Conservation (phyloP, 2,113 vertebrate genomes). For the Puma concolor region DNA sequence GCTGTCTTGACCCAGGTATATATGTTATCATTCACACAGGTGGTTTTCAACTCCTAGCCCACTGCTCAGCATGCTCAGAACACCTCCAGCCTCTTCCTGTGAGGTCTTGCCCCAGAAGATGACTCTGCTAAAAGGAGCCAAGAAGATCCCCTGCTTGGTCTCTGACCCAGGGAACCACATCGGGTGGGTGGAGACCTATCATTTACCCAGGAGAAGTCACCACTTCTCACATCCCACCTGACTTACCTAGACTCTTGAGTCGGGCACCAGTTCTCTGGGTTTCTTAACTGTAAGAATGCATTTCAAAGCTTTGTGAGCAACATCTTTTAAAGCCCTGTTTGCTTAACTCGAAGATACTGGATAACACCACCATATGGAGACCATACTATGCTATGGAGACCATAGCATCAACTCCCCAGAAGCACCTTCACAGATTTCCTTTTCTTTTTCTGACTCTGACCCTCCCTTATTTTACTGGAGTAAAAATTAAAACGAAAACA, state of each 20-base stretch:
- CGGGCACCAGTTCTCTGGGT: neutral
- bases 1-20: neutral
- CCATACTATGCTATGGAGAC: too few species aligned
- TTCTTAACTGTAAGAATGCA: neutral
- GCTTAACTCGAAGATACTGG: neutral
- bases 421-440: neutral
- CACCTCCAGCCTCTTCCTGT: neutral
- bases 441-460: neutral
- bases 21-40: neutral
- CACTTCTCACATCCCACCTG: neutral
- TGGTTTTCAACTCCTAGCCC: neutral
- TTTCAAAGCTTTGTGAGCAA: neutral
- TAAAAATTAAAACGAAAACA: neutral
- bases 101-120: neutral
- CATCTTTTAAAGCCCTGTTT: neutral
- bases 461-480: neutral
- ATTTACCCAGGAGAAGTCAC: neutral
- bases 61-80: neutral
- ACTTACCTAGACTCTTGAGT: neutral
- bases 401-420: neutral
- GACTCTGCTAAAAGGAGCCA: neutral
- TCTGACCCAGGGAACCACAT: neutral
- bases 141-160: rapidly evolving
- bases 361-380: neutral
- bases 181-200: neutral